These are phyloP conservation scores for Cartodere bifasciata DNA, from an alignment of 2,888 invertebrate genomes.

Conservation along the genomic window DNA sequence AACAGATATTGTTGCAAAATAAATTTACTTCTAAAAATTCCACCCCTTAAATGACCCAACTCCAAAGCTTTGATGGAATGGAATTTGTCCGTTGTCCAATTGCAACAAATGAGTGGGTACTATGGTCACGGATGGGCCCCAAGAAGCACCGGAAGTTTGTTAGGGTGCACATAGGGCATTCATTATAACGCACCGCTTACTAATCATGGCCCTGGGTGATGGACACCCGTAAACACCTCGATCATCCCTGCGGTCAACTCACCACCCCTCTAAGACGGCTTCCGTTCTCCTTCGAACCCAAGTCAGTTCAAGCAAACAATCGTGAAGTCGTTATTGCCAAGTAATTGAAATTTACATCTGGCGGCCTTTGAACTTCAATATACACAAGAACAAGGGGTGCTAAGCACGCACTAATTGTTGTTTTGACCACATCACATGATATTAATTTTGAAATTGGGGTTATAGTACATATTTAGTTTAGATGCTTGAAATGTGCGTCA, in stretches of 20 bases:
- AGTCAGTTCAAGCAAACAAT: conserved; percentile 20
- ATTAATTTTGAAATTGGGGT: no score
- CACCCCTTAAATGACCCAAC: no score
- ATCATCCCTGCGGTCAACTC: conserved; percentile 23
- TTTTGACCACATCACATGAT: no score
- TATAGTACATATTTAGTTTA: no score
- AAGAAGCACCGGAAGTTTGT: conserved; percentile 11
- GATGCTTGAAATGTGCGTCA: no score
- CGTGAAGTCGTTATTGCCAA: conserved; percentile 25
- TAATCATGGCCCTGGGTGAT: conserved; percentile 27
- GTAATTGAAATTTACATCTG: conserved; percentile 28
- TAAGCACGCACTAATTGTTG: no score
- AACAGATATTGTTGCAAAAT: no score
- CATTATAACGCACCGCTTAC: conserved; percentile 28
- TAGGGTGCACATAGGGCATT: conserved; percentile 23
- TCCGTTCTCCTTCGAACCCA: not conserved
- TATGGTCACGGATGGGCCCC: not conserved
- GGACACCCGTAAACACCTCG: conserved; percentile 29
- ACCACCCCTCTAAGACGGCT: conserved; percentile 10
- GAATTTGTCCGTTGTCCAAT: no score
- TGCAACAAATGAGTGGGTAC: no score
- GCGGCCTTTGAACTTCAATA: conserved; percentile 12
- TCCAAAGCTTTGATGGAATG: no score
- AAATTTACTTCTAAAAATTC: no score
- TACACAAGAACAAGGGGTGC: no score